phyloP scores from a whole-genome alignment of 2,113 vertebrate genomes.

The Noturus placidus region DNA sequence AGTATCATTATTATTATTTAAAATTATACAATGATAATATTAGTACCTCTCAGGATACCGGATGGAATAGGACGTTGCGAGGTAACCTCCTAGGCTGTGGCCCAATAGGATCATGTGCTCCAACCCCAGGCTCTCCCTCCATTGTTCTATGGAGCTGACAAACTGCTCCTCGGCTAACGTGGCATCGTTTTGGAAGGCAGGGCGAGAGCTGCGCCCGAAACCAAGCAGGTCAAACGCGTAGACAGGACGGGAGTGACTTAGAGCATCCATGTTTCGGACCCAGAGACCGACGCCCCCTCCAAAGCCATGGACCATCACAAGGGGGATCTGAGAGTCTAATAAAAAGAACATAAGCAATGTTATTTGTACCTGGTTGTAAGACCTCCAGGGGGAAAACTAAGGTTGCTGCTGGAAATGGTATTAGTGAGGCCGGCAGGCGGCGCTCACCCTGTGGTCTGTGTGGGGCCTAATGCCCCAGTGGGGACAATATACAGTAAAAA shows the following conservation, averaged over 20 bases:
- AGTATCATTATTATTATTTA: not conserved
- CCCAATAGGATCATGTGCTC: conserved; percentile 82
- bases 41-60: conserved; percentile 80
- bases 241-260: conserved; percentile 73
- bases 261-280: conserved; percentile 82
- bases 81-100: conserved; percentile 80
- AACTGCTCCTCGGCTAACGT: conserved; percentile 82
- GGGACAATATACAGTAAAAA: no score
- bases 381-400: no score
- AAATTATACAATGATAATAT: not conserved
- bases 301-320: conserved; percentile 91
- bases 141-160: conserved; percentile 81
- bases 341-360: not conserved
- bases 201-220: conserved; percentile 86
- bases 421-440: no score
- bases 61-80: conserved; percentile 80
- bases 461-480: no score
- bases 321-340: conserved; percentile 72
- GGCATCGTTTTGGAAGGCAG: conserved; percentile 77
- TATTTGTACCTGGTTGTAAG: not conserved
- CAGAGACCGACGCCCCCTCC: conserved; percentile 87
- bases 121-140: conserved; percentile 77
- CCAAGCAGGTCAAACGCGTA: conserved; percentile 85
- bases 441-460: no score
- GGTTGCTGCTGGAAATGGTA: no score